Conservation (phyloP, 2,888 invertebrate genomes). For the Rosalia funebris region DNA sequence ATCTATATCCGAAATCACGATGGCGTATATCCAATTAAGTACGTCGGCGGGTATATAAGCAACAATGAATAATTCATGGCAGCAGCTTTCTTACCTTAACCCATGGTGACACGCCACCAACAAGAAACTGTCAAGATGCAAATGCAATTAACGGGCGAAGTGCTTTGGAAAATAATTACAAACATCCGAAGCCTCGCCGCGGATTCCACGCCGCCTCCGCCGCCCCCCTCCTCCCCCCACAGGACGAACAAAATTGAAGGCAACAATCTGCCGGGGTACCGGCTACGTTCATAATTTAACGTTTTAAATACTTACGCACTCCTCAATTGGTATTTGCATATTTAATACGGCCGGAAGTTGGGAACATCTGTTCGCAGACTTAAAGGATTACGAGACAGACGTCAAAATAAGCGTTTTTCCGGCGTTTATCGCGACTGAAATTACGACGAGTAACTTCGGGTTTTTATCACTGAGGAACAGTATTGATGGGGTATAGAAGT, state of each 20-base stretch:
- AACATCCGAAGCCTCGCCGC: slow-evolving; percentile 50
- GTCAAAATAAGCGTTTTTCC: background rate
- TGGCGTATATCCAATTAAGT: slow-evolving; percentile 63
- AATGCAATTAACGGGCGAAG: slow-evolving; percentile 64
- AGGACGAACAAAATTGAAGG: slow-evolving; percentile 29
- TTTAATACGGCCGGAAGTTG: background rate
- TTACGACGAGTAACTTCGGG: too few species aligned
- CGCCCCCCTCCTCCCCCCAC: background rate
- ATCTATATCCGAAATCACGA: slow-evolving; percentile 62
- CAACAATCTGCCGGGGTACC: slow-evolving; percentile 17
- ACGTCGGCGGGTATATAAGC: slow-evolving; percentile 58
- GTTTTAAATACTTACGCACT: slow-evolving; percentile 20
- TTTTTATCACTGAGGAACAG: too few species aligned
- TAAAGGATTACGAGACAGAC: background rate
- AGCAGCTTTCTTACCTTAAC: slow-evolving; percentile 65
- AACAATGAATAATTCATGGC: slow-evolving; percentile 62
- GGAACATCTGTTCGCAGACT: background rate
- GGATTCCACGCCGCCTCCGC: slow-evolving; percentile 15
- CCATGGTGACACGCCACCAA: slow-evolving; percentile 63
- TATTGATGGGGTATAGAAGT: too few species aligned
- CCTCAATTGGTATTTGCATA: slow-evolving; percentile 16
- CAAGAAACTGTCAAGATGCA: slow-evolving; percentile 65
- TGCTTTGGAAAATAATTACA: slow-evolving; percentile 64
- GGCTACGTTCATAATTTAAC: slow-evolving; percentile 21
- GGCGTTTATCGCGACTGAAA: background rate